Evolutionary conservation across 2,797 vertebrate genomes (phyloP).

Genomic region (Paguma larvata): DNA sequence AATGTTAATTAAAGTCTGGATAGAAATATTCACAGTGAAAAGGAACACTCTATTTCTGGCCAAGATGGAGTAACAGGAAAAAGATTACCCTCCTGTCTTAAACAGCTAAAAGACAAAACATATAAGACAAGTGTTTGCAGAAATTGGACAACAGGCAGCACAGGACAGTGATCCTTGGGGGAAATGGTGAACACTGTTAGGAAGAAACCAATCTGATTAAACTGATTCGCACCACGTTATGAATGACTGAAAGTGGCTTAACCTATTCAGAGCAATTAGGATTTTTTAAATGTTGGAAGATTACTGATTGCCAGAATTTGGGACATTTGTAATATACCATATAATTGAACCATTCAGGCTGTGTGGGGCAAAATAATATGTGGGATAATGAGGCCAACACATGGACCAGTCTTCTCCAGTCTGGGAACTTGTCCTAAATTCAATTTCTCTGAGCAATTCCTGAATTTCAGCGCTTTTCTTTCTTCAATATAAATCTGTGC

Average conservation of each 20-base stretch:
- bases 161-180: background rate
- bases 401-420: background rate
- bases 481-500: background rate
- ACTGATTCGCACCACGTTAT: background rate
- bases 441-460: background rate
- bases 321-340: background rate
- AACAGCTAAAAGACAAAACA: background rate
- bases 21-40: constrained; percentile 10
- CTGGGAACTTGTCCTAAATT: background rate
- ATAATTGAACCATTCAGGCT: background rate
- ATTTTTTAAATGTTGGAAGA: background rate
- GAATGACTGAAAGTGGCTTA: background rate
- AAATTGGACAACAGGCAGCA: background rate
- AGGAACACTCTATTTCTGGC: background rate
- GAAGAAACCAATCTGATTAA: background rate
- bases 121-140: background rate
- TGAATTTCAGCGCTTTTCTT: background rate
- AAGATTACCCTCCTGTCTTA: background rate
- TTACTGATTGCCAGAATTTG: background rate
- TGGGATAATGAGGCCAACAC: background rate
- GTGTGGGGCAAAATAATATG: background rate
- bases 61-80: background rate
- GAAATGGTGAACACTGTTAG: background rate
- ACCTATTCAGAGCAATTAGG: background rate
- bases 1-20: background rate